These are phyloP conservation scores for Eospalax fontanierii DNA, from an alignment of 2,797 vertebrate genomes.

Conservation along the genomic window DNA sequence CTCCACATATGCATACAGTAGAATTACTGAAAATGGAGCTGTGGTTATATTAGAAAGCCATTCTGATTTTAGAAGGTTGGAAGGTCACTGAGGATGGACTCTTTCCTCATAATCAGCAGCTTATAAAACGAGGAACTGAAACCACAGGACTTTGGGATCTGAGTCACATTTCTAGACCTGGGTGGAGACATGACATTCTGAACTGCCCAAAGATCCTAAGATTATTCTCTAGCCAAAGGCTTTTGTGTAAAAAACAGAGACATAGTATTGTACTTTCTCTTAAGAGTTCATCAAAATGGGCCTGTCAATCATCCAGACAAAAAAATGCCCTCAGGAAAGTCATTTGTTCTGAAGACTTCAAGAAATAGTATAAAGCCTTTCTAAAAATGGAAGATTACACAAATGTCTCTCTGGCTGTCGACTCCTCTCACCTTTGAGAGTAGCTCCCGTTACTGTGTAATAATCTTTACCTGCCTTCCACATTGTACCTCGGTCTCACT, in stretches of 20 bases:
- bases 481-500: background rate
- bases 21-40: conserved; percentile 27
- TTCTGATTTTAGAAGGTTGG: background rate
- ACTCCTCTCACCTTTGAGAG: too few relatives aligned
- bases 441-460: too few relatives aligned
- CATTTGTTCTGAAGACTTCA: background rate
- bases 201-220: background rate
- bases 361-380: background rate
- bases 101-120: background rate
- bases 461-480: too few relatives aligned
- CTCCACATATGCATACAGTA: background rate
- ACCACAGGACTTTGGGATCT: background rate
- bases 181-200: background rate
- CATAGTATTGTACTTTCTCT: background rate
- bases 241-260: background rate
- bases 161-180: background rate
- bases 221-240: background rate
- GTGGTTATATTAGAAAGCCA: background rate
- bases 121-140: background rate
- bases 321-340: background rate
- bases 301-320: background rate
- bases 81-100: background rate
- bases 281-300: background rate
- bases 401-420: background rate
- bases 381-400: background rate